Evolutionary conservation across 2,113 vertebrate species (phyloP).

Genomic region (Calidris pygmaea): DNA sequence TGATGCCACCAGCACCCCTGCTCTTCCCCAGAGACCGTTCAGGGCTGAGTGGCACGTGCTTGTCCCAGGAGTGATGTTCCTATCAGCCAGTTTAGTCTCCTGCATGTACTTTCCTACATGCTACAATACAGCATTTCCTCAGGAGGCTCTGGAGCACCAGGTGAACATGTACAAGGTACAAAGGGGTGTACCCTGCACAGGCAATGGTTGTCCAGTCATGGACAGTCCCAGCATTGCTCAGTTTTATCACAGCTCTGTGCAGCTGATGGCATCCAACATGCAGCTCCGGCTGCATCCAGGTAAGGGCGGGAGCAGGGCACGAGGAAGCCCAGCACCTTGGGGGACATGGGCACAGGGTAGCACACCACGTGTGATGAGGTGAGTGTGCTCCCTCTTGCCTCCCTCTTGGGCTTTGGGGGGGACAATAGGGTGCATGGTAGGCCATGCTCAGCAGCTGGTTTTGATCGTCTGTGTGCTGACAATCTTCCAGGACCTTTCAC

Average conservation of each 20-base stretch:
- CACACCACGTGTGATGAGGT: rapidly evolving
- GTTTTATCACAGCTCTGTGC: not conserved
- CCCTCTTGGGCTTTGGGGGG: not conserved
- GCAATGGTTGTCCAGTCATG: rapidly evolving
- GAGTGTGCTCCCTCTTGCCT: not conserved
- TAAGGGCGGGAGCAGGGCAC: not conserved
- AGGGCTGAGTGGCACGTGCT: not conserved
- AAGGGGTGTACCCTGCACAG: not conserved
- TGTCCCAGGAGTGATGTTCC: not conserved
- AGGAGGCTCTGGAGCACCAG: not conserved
- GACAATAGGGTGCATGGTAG: not conserved
- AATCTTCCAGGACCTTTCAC: not conserved
- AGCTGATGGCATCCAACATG: rapidly evolving
- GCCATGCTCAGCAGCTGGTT: not conserved
- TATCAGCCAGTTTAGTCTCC: not conserved
- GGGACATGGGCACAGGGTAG: rapidly evolving
- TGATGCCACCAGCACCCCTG: not conserved
- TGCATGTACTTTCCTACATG: not conserved
- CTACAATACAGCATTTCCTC: not conserved
- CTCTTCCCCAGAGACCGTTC: not conserved
- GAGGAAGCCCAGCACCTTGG: rapidly evolving
- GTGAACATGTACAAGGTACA: no score
- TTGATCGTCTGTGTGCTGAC: rapidly evolving
- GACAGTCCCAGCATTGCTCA: not conserved
- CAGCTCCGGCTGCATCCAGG: not conserved